Percentiles rank a stretch among this genome's conserved stretches.
These are phyloP conservation scores for Pardalotus punctatus DNA, from an alignment of 2,113 vertebrate species.

Conservation along the genomic window DNA sequence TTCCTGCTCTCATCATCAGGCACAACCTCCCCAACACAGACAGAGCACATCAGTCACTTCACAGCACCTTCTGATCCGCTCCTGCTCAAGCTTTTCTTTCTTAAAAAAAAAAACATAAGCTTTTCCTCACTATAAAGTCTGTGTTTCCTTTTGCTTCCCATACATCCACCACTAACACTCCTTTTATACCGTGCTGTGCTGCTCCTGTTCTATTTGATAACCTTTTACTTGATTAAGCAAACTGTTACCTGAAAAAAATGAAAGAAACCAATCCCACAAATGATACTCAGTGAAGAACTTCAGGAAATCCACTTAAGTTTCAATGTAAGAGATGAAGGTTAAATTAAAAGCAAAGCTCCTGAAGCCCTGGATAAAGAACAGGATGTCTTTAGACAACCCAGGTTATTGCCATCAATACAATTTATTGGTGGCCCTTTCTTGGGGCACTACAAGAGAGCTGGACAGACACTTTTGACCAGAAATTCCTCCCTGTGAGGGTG, in stretches of 20 bases:
- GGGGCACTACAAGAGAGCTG: neutral
- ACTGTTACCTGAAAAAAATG: neutral
- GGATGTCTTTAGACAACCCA: neutral
- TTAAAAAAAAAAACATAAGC: neutral
- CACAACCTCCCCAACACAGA: neutral
- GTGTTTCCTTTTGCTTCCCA: neutral
- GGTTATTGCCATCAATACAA: neutral
- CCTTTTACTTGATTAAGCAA: neutral
- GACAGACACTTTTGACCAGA: neutral
- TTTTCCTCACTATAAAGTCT: neutral
- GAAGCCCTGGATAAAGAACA: neutral
- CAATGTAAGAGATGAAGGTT: accelerated
- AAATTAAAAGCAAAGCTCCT: neutral
- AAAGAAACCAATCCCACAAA: neutral
- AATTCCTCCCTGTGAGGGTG: neutral
- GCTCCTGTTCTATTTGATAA: neutral
- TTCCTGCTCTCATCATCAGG: neutral
- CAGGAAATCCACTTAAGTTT: neutral
- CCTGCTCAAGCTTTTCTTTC: neutral
- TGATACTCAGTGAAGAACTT: neutral
- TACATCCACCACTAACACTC: neutral
- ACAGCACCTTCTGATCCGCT: neutral
- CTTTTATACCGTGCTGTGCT: neutral
- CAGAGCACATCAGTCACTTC: neutral
- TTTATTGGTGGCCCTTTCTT: neutral